Evolutionary conservation across 2,888 invertebrate species (phyloP), one percentile per base, ranked within the genome.

Genomic region (Caradrina clavipalpis): DNA sequence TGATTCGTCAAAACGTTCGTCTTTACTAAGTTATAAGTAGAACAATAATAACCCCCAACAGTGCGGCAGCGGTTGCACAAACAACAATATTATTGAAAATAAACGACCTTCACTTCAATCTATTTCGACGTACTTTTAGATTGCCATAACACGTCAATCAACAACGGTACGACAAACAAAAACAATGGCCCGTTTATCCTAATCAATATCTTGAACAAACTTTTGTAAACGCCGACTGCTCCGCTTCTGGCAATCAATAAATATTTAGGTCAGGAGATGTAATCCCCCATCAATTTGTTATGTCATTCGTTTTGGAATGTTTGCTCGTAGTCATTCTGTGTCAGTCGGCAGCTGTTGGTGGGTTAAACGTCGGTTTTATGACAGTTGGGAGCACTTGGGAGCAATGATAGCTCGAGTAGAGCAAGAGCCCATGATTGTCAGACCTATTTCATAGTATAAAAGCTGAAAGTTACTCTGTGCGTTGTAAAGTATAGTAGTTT

Each of bases 261-360:
- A 81, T 53, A 69, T 83, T 73, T 77, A 65, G 84, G 84, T 72
- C 82, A 68, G 65, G 39, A 77, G 69, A 64, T 66, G 58, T 70
- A 65, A 77, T 75, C 61, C 65, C 54, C 47, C 26, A 62, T 80
- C 22, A 70, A 69, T 69, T 66, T 55, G 51, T 79, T 74, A 72
- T 59, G 60, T 50, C 74, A 77, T 77, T 21, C 49, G 62, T 81
- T 83, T 74, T 31, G 65, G 69, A 73, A 72, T 81, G 70, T 15
- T 51, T 53, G n/a, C 17, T 60, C 50, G 58, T 58, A 57, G 71
- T 64, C 45, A 61, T 39, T 65, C 15, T 21, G 45, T 63, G 58
- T 56, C 54, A 56, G 39, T 15, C 26, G 45, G n/a, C 49, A 61
- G 58, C 57, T 54, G 54, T 58, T 19, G 26, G 2, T 45, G 15